phyloP scores from a whole-genome alignment of 2,113 vertebrate genomes.

The Trochalopteron elliotii region DNA sequence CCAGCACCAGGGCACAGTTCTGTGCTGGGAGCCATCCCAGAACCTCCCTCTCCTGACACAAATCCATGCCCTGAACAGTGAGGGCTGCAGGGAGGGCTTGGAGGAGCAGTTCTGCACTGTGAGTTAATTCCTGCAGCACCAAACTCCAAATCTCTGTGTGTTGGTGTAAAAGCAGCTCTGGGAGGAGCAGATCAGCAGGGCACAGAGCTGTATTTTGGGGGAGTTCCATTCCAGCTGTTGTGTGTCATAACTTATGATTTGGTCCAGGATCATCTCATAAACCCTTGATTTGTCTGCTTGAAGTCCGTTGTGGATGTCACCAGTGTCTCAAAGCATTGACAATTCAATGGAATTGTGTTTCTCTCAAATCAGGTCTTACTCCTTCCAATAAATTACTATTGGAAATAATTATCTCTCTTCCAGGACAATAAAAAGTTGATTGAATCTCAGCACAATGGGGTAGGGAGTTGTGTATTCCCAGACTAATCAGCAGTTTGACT shows the following conservation, averaged over 20 bases:
- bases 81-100: background rate
- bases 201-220: fast-evolving
- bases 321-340: background rate
- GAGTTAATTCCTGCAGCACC: background rate
- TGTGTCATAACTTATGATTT: background rate
- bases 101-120: background rate
- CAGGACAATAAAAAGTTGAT: background rate
- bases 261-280: background rate
- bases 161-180: background rate
- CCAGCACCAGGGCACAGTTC: background rate
- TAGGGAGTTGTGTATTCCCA: background rate
- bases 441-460: background rate
- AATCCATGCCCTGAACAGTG: background rate
- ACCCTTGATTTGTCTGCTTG: background rate
- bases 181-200: background rate
- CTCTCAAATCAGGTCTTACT: background rate
- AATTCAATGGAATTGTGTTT: background rate
- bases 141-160: fast-evolving
- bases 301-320: background rate
- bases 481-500: background rate
- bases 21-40: background rate
- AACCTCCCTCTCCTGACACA: background rate
- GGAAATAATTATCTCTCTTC: background rate
- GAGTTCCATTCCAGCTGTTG: background rate
- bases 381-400: background rate